Evolutionary conservation across 2,797 vertebrate species (phyloP), one percentile per base, ranked within the genome.

Genomic region (Bucorvus abyssinicus): DNA sequence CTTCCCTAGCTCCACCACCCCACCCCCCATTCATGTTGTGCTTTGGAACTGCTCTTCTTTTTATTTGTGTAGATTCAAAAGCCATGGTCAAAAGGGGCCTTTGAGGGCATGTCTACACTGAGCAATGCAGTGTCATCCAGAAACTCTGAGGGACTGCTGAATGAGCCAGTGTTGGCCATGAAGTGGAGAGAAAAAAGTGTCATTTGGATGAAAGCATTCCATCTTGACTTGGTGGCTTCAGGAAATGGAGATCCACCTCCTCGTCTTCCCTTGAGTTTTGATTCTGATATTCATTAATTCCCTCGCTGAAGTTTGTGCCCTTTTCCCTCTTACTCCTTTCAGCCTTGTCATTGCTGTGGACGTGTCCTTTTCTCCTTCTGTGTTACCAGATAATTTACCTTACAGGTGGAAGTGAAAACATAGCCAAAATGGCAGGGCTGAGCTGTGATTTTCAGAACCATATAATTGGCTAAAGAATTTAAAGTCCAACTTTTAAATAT

Each of bases 41-140:
- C 85, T 82, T 91, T 89, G 78, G 49, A 91, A 57, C 7, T 59
- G 32, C n/a, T 79, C 83, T 82, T 94, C 59, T 8, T 96, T 95
- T 82, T 50, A 50, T 61, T 74, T 91, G 77, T 80, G 38, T 74
- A 30, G 59, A 74, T 80, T 89, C 40, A 89, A 93, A 94, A 93
- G 70, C 40, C 55, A 74, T 93, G 85, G 90, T 90, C 92, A 90
- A 82, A 95, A 71, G 38, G 63, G 52, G 40, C 70, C 34, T 89
- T 90, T 82, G 42, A 53, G 70, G 80, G 80, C 90, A 82, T 30
- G 60, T 89, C 74, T 87, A 32, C 29, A 12, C 55, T 49, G 67
- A 0, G 0, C 2, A 24, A 36, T 34, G 74, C 44, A 56, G 77
- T 50, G 88, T 70, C 70, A 74, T n/a, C 68, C 78, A 92, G 67